phyloP scores from a whole-genome alignment of 2,888 invertebrate genomes.

The Panzeria rudis region DNA sequence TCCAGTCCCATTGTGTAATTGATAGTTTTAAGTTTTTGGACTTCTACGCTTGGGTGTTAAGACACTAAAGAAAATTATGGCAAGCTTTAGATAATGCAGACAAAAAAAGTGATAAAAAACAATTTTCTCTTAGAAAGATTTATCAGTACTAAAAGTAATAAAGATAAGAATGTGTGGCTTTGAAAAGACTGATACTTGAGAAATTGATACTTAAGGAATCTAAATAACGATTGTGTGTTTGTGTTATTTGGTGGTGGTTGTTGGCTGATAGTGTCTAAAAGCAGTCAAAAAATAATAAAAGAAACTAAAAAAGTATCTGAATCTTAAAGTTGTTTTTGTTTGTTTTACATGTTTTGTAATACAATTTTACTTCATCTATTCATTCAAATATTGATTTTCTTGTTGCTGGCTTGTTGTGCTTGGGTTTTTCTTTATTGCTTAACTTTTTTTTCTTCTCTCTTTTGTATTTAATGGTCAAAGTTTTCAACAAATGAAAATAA shows the following conservation, averaged over 20 bases:
- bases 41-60: too few species aligned
- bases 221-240: not conserved
- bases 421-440: not conserved
- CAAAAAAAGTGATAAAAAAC: not conserved
- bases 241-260: not conserved
- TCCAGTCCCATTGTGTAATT: too few species aligned
- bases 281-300: not conserved
- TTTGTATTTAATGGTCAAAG: slow-evolving; percentile 11
- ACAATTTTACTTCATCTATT: slow-evolving; percentile 15
- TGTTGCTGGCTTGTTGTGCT: not conserved
- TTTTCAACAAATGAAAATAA: slow-evolving; percentile 36
- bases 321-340: slow-evolving; percentile 1
- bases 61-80: too few species aligned
- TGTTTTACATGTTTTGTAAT: not conserved
- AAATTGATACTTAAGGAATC: not conserved
- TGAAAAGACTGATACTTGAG: slow-evolving; percentile 11
- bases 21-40: too few species aligned
- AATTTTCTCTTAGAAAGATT: not conserved
- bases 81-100: not conserved
- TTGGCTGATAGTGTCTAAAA: slow-evolving; percentile 8
- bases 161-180: slow-evolving; percentile 17
- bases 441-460: not conserved
- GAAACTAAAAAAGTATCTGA: not conserved
- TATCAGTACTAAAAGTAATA: slow-evolving; percentile 12
- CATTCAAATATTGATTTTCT: slow-evolving; percentile 39